A percentile compares a stretch with the other conserved stretches of the same genome.
These are phyloP conservation scores for Pseudolaguvia tuberculata DNA, from an alignment of 2,113 vertebrate genomes.

Conservation along the genomic window DNA sequence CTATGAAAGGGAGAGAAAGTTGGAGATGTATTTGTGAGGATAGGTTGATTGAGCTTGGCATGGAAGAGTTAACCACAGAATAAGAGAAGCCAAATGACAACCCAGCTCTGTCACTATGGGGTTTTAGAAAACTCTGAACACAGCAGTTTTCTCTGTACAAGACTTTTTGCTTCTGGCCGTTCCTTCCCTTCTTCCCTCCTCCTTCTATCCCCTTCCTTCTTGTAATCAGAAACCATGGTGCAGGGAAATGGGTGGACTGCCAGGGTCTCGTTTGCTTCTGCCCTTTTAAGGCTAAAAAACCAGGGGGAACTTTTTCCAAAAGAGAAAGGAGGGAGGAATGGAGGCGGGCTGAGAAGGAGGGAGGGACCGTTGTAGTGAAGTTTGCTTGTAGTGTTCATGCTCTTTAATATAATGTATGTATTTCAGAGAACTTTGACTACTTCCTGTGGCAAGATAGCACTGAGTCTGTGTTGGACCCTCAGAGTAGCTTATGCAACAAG, in stretches of 20 bases:
- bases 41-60: constrained; percentile 32
- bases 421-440: constrained; percentile 9
- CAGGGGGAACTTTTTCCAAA: constrained; percentile 63
- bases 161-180: constrained; percentile 37
- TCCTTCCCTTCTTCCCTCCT: constrained; percentile 37
- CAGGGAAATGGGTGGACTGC: constrained; percentile 66
- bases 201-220: constrained; percentile 40
- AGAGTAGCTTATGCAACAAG: background rate
- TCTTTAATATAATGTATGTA: constrained; percentile 17
- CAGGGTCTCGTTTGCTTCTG: constrained; percentile 74
- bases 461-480: background rate
- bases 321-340: constrained; percentile 51
- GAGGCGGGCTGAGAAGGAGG: constrained; percentile 30
- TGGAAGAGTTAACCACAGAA: constrained; percentile 28
- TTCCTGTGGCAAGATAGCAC: background rate
- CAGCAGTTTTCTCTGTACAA: constrained; percentile 50
- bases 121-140: constrained; percentile 51
- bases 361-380: constrained; percentile 58
- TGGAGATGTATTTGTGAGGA: constrained; percentile 11
- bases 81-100: constrained; percentile 38
- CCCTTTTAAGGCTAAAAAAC: constrained; percentile 79
- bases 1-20: background rate
- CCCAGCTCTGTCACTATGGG: constrained; percentile 50
- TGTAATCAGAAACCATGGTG: constrained; percentile 70
- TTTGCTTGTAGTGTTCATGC: constrained; percentile 44